phyloP scores from a whole-genome alignment of 2,888 invertebrate genomes.

The Anticlea derivata region DNA sequence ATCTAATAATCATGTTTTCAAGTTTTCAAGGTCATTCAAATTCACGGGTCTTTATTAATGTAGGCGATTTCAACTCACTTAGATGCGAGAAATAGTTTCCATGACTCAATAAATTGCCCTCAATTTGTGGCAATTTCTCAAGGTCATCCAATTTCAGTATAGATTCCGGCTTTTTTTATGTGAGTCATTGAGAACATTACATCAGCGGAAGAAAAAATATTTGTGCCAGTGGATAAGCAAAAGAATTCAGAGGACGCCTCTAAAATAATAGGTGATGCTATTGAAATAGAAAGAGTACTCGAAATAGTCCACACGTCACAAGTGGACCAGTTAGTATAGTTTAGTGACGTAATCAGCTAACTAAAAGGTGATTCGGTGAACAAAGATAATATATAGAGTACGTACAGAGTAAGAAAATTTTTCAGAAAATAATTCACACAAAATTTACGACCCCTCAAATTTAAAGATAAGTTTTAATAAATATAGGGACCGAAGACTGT shows the following conservation, averaged over 20 bases:
- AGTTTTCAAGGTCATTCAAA: conserved; percentile 10
- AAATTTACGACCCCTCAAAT: too few relatives aligned
- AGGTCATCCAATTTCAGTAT: conserved; percentile 34
- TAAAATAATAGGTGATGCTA: conserved; percentile 73
- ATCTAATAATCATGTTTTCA: background rate
- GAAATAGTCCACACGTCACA: conserved; percentile 73
- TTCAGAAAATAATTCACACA: background rate
- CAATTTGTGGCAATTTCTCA: conserved; percentile 20
- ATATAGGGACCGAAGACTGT: too few relatives aligned
- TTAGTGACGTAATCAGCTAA: conserved; percentile 56
- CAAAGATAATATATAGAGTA: background rate
- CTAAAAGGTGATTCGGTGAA: conserved; percentile 30
- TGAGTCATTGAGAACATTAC: conserved; percentile 41
- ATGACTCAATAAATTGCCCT: conserved; percentile 4
- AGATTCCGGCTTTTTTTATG: conserved; percentile 22
- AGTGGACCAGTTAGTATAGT: conserved; percentile 58
- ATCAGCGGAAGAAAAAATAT: conserved; percentile 45
- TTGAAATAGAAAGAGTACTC: conserved; percentile 67
- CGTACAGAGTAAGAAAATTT: too few relatives aligned
- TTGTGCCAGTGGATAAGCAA: conserved; percentile 45
- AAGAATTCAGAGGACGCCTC: conserved; percentile 66
- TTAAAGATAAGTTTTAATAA: too few relatives aligned
- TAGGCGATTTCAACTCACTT: too few relatives aligned
- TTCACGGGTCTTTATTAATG: background rate
- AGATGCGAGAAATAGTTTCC: too few relatives aligned